Base-by-base conservation (phyloP, 1,140 invertebrate genomes). In the Andricus grossulariae region DNA sequence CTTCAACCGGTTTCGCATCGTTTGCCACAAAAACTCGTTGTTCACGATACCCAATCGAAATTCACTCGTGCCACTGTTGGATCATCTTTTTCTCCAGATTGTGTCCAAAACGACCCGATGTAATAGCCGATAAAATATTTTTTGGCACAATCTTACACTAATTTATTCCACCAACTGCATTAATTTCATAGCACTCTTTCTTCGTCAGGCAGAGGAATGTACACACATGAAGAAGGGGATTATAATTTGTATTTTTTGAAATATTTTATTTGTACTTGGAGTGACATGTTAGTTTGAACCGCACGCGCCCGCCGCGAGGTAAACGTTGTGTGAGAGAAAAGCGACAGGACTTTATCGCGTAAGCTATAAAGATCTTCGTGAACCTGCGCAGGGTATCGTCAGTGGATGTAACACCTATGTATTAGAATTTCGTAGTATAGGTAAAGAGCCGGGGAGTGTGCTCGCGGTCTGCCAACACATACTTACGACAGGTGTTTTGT, bases 21-120 rank as follows among this genome's bases (percentile, higher is more conserved):
- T 76, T 81, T 79, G 76, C 77, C 80, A 71, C 78, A 83, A 83
- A 83, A 83, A 83, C 82, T 83, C 78, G 82, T 83, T 83, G 77
- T 78, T 83, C 82, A 79, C 78, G 51, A 76, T 81, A 71, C 75
- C 79, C 75, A 74, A 77, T 81, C 76, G 60, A 81, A 79, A 81
- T 83, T 66, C 60, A 66, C 25, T 32, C 32, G 25, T 66, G 60
- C 60, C 60, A 66, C 25, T 66, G 25, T 66, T 45, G 39, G 60
- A 39, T 66, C 25, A n/a, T 66, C 60, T 39, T 66, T 39, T 66
- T 32, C 57, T 32, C 25, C 57, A 66, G 39, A 66, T 66, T 32
- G 21, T 66, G 57, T 66, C 19, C 21, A 12, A 66, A 66, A 66
- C 57, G 25, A 66, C 32, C 25, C 55, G 5, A 21, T 21, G 55